phyloP scores from a whole-genome alignment of 2,113 vertebrate genomes.

The Myiopsitta monachus region DNA sequence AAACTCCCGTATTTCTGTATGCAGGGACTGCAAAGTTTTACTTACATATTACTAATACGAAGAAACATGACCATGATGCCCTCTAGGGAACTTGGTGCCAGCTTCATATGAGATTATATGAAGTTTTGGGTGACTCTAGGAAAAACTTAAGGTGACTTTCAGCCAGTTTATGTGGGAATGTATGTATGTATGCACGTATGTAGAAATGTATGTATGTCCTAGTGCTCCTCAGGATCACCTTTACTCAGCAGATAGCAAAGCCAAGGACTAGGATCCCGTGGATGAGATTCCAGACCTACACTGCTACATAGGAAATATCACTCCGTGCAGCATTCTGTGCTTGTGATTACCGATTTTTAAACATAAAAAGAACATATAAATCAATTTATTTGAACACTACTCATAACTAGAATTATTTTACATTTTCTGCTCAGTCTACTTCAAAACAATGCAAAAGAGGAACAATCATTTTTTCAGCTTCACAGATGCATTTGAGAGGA shows the following conservation, averaged over 20 bases:
- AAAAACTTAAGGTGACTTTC: neutral
- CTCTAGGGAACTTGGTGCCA: neutral
- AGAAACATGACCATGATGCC: neutral
- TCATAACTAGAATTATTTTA: neutral
- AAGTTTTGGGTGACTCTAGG: neutral
- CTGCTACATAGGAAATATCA: neutral
- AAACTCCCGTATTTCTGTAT: neutral
- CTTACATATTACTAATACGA: neutral
- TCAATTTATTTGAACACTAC: neutral
- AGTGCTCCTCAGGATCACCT: neutral
- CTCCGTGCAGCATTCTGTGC: neutral
- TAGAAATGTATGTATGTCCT: neutral
- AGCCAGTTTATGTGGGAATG: neutral
- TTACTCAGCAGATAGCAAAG: neutral
- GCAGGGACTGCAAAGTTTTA: neutral
- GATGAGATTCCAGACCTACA: neutral
- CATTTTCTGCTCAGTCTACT: neutral
- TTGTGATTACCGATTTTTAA: neutral
- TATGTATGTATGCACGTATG: neutral
- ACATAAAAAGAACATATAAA: neutral
- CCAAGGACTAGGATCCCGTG: neutral
- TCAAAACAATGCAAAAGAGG: neutral
- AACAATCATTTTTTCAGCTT: neutral
- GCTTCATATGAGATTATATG: neutral
- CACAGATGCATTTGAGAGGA: neutral